Conservation (phyloP, 2,888 invertebrate genomes). For the Drosophila villosipedis region DNA sequence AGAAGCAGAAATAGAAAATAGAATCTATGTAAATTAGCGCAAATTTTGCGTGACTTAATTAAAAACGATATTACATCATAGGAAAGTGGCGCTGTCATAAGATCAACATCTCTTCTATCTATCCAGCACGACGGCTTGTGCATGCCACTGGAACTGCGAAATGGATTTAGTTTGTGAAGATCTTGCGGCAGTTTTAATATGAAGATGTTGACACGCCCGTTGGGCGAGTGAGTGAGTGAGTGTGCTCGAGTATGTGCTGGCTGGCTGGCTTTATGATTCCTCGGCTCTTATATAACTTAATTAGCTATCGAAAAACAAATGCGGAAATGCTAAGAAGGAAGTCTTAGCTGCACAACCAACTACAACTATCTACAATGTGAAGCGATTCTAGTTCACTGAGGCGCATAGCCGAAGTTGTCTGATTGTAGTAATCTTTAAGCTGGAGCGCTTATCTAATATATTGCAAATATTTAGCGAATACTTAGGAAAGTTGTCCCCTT, state of each 20-base stretch:
- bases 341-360: slow-evolving; percentile 28
- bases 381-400: slow-evolving; percentile 37
- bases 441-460: not conserved
- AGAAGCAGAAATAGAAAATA: slow-evolving; percentile 64
- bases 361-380: not conserved
- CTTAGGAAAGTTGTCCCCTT: not conserved
- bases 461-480: slow-evolving; percentile 1
- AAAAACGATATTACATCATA: slow-evolving; percentile 73
- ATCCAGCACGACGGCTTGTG: slow-evolving; percentile 40
- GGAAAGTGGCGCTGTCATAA: slow-evolving; percentile 55
- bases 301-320: slow-evolving; percentile 53
- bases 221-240: slow-evolving; percentile 39
- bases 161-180: slow-evolving; percentile 46
- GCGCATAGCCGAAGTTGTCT: slow-evolving; percentile 24
- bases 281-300: slow-evolving; percentile 56
- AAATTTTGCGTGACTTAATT: slow-evolving; percentile 79
- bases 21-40: slow-evolving; percentile 65
- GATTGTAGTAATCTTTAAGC: slow-evolving; percentile 3
- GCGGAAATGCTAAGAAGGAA: slow-evolving; percentile 51
- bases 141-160: slow-evolving; percentile 63
- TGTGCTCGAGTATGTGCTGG: slow-evolving; percentile 28
- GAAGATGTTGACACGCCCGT: slow-evolving; percentile 55
- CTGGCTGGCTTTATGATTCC: slow-evolving; percentile 54
- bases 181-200: slow-evolving; percentile 16
- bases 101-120: slow-evolving; percentile 48